Evolutionary conservation across 64 coral and sea anemone genomes (phyloP), one percentile per base, ranked within the genome.

Genomic region (Pachyseris speciosa): DNA sequence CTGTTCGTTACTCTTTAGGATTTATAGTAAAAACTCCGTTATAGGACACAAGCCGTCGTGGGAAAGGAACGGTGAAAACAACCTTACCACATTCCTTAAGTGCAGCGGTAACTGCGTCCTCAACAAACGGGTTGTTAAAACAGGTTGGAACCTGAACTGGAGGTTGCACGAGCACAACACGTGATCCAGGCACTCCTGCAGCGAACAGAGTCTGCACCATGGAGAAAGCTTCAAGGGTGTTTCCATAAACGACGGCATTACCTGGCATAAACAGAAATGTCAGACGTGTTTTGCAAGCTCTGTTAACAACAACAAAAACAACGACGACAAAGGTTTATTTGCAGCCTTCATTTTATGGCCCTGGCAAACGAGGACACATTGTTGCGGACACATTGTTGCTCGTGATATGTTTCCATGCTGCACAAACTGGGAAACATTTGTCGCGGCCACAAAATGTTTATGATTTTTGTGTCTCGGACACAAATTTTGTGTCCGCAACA

Each of bases 61-160:
- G 20, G 29, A 65, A 65, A 65, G n/a, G n/a, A n/a, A n/a, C n/a
- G 47, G 49, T 26, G 13, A 36, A 61, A 38, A 38, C 7, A 30
- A 8, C 25, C 76, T 30, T 84, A 98, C 96, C 96, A 36, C 66
- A 74, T 32, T 87, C 71, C 32, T 98, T 75, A 10, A 98, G 53
- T 5, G 88, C 74, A 26, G 40, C 30, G 11, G 91, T 86, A 31
- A 95, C 92, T 9, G 93, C 88, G 37, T 95, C 89, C 43, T 98
- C 96, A 15, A 98, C 61, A 72, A 95, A 93, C 5, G 84, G 60
- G 43, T 98, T 98, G 59, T 98, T 98, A 69, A 98, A 98, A 67
- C 88, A 89, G 37, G 88, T 90, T 64, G 96, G 96, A 58, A 95
- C 58, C 4, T 75, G 74, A 12, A 78, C 65, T 58, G 96, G 96